These are phyloP conservation scores for Lymantria monacha DNA, from an alignment of 2,888 invertebrate species.

Conservation along the genomic window DNA sequence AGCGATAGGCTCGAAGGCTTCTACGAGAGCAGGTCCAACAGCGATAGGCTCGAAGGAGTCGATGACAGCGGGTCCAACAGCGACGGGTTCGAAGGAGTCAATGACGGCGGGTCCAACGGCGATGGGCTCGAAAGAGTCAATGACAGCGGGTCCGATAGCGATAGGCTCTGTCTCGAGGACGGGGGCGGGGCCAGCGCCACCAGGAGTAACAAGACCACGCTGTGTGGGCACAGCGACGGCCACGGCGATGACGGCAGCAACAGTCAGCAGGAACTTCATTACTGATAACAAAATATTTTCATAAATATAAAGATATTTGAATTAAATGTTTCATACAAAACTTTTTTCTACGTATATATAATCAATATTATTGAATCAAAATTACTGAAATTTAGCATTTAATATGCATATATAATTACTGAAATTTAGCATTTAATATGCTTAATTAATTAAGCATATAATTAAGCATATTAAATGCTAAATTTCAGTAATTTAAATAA, in stretches of 20 bases:
- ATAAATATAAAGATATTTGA: neutral
- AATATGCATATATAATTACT: too few species aligned
- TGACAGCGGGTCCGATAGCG: neutral
- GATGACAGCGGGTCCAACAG: slow-evolving; percentile 27
- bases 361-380: too few species aligned
- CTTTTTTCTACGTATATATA: too few species aligned
- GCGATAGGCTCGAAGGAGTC: slow-evolving; percentile 13
- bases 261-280: slow-evolving; percentile 26
- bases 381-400: too few species aligned
- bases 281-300: slow-evolving; percentile 1
- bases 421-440: too few species aligned
- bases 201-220: slow-evolving; percentile 5
- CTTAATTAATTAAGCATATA: too few species aligned
- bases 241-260: slow-evolving; percentile 21
- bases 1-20: neutral
- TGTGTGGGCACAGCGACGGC: too few species aligned
- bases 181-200: slow-evolving; percentile 2
- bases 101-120: slow-evolving; percentile 23
- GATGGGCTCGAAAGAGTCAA: slow-evolving; percentile 16
- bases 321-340: slow-evolving; percentile 1
- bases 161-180: slow-evolving; percentile 10
- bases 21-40: slow-evolving; percentile 13
- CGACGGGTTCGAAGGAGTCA: slow-evolving; percentile 10
- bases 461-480: too few species aligned
- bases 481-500: too few species aligned